phyloP scores from a whole-genome alignment of 92 coral and sea anemone genomes.

The Meandrina meandrites region DNA sequence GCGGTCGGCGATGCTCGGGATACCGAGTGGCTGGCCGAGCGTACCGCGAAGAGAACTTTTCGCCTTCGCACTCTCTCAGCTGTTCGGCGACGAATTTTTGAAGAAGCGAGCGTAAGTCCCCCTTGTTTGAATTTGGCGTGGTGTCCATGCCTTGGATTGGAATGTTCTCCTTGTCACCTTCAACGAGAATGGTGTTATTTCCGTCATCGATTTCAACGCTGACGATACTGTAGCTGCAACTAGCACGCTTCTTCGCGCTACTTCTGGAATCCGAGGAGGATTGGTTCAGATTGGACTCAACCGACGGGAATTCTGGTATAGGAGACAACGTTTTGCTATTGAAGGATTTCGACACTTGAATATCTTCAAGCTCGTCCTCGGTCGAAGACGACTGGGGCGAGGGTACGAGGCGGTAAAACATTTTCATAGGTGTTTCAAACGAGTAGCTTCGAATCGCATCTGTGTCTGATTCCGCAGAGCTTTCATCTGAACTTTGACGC shows the following conservation, averaged over 20 bases:
- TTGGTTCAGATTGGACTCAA: constrained; percentile 63
- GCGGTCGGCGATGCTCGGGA: constrained; percentile 56
- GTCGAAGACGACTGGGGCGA: constrained; percentile 93
- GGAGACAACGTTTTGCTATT: constrained; percentile 75
- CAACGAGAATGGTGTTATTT: constrained; percentile 35
- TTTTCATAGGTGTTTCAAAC: constrained; percentile 91
- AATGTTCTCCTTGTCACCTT: constrained; percentile 56
- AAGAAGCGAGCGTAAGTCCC: constrained; percentile 75
- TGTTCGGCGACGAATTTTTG: constrained; percentile 94
- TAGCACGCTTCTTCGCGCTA: constrained; percentile 48
- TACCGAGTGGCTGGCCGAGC: constrained; percentile 22
- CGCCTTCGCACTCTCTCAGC: constrained; percentile 78
- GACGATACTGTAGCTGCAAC: constrained; percentile 61
- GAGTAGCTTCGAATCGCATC: constrained; percentile 90
- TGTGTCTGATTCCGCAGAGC: constrained; percentile 72
- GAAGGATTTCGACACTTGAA: constrained; percentile 60
- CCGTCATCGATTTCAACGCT: constrained; percentile 59
- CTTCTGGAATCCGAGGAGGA: constrained; percentile 49
- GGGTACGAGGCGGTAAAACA: constrained; percentile 95
- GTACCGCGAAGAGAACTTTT: constrained; percentile 42
- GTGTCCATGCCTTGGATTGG: constrained; percentile 19
- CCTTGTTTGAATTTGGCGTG: constrained; percentile 38
- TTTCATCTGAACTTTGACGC: constrained; percentile 70
- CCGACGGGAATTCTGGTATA: constrained; percentile 86
- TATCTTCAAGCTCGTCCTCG: constrained; percentile 80